phyloP scores from a whole-genome alignment of 2,113 vertebrate genomes.

The Sinosuthora webbiana region DNA sequence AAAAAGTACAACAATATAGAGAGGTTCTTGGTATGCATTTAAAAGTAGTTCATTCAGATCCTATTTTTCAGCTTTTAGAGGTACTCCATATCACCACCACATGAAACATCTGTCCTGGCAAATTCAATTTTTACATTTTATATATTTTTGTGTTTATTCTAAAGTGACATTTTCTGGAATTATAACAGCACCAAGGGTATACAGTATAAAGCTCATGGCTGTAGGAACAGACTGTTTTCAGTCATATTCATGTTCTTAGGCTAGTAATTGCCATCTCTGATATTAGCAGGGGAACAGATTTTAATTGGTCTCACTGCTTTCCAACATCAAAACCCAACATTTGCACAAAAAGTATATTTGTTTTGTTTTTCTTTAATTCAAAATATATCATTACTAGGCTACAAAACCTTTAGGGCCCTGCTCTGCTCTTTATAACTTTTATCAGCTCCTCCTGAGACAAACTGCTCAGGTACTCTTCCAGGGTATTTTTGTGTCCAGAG shows the following conservation, averaged over 20 bases:
- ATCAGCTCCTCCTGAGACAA: neutral
- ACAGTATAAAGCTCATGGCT: neutral
- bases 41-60: constrained; percentile 3
- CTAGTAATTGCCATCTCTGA: constrained; percentile 18
- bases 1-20: constrained; percentile 45
- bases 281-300: constrained; percentile 17
- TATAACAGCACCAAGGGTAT: neutral
- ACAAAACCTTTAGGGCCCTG: neutral
- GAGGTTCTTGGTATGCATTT: neutral
- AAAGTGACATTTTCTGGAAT: neutral
- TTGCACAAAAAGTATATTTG: neutral
- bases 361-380: neutral
- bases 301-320: constrained; percentile 60
- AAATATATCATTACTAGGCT: neutral
- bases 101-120: neutral
- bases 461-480: neutral
- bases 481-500: neutral
- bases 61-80: neutral
- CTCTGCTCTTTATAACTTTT: neutral
- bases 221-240: neutral
- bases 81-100: neutral
- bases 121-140: neutral
- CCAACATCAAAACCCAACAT: constrained; percentile 21
- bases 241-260: neutral
- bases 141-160: neutral